Conservation (phyloP, 2,113 vertebrate species). For the Hipposideros armiger region DNA sequence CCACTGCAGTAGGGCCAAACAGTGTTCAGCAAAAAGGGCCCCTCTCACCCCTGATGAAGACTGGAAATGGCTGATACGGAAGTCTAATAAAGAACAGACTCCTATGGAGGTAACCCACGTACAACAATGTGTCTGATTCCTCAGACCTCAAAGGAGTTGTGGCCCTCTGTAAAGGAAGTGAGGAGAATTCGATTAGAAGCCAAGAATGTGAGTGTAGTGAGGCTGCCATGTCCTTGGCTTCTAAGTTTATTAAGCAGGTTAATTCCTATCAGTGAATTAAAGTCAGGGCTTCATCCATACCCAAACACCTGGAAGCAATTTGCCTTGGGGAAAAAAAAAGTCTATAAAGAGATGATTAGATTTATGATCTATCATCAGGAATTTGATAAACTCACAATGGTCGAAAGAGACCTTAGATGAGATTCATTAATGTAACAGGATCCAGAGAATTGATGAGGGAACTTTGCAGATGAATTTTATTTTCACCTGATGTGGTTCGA, state of each 20-base stretch:
- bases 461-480: neutral
- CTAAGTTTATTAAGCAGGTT: slow-evolving; percentile 68
- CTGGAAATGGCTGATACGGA: neutral
- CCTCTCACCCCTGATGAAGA: slow-evolving; percentile 5
- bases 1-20: slow-evolving; percentile 42
- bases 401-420: slow-evolving; percentile 43
- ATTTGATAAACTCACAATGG: slow-evolving; percentile 68
- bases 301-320: slow-evolving; percentile 69
- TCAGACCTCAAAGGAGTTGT: neutral
- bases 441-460: too few relatives aligned
- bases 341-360: slow-evolving; percentile 60
- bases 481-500: slow-evolving; percentile 38
- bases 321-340: slow-evolving; percentile 12
- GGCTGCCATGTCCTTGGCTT: neutral
- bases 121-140: neutral
- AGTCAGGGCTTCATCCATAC: slow-evolving; percentile 59
- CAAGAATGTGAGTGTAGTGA: neutral
- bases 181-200: slow-evolving; percentile 46
- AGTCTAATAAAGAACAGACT: neutral
- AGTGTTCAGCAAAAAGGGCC: neutral
- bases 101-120: neutral
- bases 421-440: slow-evolving; percentile 61
- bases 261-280: slow-evolving; percentile 68
- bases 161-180: slow-evolving; percentile 22
- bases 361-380: slow-evolving; percentile 67